These are phyloP conservation scores for Pygmarrhopalites habei DNA, from an alignment of 1,140 invertebrate species.

Conservation along the genomic window DNA sequence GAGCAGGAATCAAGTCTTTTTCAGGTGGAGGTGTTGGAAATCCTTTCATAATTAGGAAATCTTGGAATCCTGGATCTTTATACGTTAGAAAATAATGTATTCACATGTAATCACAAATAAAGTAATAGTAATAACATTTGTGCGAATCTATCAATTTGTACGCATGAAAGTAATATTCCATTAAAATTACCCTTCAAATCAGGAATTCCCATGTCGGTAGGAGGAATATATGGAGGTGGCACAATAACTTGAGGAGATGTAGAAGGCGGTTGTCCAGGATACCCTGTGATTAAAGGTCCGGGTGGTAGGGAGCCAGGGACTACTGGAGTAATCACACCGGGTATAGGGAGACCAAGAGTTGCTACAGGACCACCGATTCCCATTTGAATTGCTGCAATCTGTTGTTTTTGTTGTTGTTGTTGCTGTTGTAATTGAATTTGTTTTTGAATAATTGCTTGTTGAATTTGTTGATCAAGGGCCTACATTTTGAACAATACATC, in stretches of 20 bases:
- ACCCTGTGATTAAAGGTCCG: neutral
- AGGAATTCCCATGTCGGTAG: conserved; percentile 48
- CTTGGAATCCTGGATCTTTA: no score
- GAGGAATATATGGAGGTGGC: conserved; percentile 5
- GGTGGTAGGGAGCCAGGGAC: neutral
- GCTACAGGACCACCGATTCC: no score
- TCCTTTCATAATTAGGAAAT: no score
- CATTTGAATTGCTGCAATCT: conserved; percentile 14
- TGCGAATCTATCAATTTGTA: no score
- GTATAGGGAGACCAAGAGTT: neutral
- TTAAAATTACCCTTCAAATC: no score
- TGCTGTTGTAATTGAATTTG: conserved; percentile 51
- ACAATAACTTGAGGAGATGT: neutral
- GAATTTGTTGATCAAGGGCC: conserved; percentile 35
- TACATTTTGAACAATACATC: conserved; percentile 2
- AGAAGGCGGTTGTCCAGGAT: conserved; percentile 6
- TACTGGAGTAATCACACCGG: neutral
- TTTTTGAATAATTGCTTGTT: conserved; percentile 31
- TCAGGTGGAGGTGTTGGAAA: conserved; percentile 55
- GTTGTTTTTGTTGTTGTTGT: conserved; percentile 36
- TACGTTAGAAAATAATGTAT: no score
- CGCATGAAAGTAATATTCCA: no score
- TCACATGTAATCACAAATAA: no score
- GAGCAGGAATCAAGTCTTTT: conserved; percentile 70
- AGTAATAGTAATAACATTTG: no score